Evolutionary conservation across 2,113 vertebrate species (phyloP), one percentile per base, ranked within the genome.

Genomic region (Ornithorhynchus anatinus): DNA sequence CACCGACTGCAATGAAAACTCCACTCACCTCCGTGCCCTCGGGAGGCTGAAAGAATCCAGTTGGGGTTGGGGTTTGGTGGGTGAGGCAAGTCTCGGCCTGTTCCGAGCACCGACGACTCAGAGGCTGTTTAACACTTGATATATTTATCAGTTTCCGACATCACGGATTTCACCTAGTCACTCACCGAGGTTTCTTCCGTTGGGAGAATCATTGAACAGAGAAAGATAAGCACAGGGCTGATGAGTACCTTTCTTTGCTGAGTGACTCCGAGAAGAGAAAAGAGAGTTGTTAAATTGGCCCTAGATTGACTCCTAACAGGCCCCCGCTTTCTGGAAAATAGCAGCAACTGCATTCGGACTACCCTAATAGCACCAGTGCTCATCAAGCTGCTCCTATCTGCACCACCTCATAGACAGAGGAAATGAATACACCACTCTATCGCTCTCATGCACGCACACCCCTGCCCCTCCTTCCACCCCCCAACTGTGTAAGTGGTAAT

Each of bases 181-280:
- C 69, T 73, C 72, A 60, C 23, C 71, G 77, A 81, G 75, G 61
- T 59, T 87, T 80, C 71, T 79, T 87, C 54, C 44, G 63, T 13
- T 45, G 75, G 75, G 54, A 52, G 47, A 64, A 75, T 65, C 80
- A 80, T 40, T 69, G 58, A 73, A 45, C 43, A 79, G 70, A 67
- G 10, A 74, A 33, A 67, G 70, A 64, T 19, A 72, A 78, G 77
- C 60, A 69, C 58, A 33, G 54, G 67, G 59, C 76, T 82, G 69
- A n/a, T 64, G 40, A 69, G 52, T 54, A 77, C 45, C 77, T 39
- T 54, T 76, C 80, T 63, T 59, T 13, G 2, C 54, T 16, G 3
- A 86, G 64, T 20, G 6, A 8, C 36, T 44, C 71, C n/a, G n/a
- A 5, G 52, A 57, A 56, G 78, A 84, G 65, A 66, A 73, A 75